Base-by-base conservation (phyloP, 2,888 invertebrate species). In the Scaptomyza caliginosa region DNA sequence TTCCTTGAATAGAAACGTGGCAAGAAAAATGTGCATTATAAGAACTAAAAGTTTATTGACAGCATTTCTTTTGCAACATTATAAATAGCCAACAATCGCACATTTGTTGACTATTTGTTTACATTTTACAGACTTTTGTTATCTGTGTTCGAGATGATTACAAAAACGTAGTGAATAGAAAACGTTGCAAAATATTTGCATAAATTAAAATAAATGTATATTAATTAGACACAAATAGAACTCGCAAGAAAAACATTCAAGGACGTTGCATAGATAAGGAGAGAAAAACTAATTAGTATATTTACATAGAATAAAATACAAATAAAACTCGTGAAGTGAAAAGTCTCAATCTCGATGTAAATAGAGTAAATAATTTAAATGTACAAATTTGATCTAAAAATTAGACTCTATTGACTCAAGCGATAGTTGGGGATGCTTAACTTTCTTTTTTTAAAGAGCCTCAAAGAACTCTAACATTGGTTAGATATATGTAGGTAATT, bases 151-250 rank as follows among this genome's bases (percentile, higher is more conserved):
- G 36, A 21, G 19, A 11, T 42, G 19, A 19, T 28, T 34, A 11
- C 3, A 21, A 21, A 21, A 36, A n/a, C n/a, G 23, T 7, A 10
- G 6, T 45, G n/a, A 45, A 45, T 28, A 23, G 34, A 43, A 26
- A 58, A 21, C 21, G 16, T 28, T 26, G 43, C 51, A 28, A 40
- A 23, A 57, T 11, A 3, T 28, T 7, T 42, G 7, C 23, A 56
- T 24, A 17, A n/a, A 13, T n/a, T 13, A 13, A n/a, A 16, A 4
- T 10, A 42, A 42, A 24, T 11, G 57, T 6, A 23, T 32, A 32
- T 1, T 13, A 32, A 55, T 26, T 17, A 19, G 16, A 13, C 21
- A 5, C 16, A 59, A 28, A 58, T 58, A 58, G 58, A 17, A 45
- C 13, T 23, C 21, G 2, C 17, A 28, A 7, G 28, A 58, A 59